Conservation (phyloP, 2,797 vertebrate genomes). For the Rhodeus uyekii region DNA sequence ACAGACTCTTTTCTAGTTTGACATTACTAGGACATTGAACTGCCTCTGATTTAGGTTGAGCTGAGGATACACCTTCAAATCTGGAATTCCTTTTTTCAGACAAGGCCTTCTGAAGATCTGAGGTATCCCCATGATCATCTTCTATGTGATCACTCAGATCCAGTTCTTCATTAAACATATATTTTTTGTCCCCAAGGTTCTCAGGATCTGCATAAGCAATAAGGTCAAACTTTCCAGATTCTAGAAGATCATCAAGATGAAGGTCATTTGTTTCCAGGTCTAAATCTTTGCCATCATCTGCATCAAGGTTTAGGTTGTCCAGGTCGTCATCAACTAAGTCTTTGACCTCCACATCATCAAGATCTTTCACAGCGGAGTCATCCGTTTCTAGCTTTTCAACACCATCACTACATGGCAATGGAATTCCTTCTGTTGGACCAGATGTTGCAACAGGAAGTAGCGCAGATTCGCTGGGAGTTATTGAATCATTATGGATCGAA, state of each 20-base stretch:
- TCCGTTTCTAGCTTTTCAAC: slow-evolving; percentile 90
- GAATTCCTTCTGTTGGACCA: slow-evolving; percentile 64
- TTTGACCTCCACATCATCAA: slow-evolving; percentile 96
- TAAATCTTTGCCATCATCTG: slow-evolving; percentile 91
- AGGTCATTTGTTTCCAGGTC: slow-evolving; percentile 94
- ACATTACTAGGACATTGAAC: slow-evolving; percentile 68
- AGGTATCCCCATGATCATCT: slow-evolving; percentile 76
- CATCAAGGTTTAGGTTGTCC: slow-evolving; percentile 92
- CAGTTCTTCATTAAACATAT: slow-evolving; percentile 94
- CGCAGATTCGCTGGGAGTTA: slow-evolving; percentile 64
- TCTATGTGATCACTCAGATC: slow-evolving; percentile 87
- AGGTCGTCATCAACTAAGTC: slow-evolving; percentile 93
- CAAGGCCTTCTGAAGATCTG: slow-evolving; percentile 65
- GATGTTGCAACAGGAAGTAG: slow-evolving; percentile 53
- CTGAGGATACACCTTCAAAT: slow-evolving; percentile 44
- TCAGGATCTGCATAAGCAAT: slow-evolving; percentile 97
- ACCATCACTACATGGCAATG: slow-evolving; percentile 67
- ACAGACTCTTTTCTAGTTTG: slow-evolving; percentile 71
- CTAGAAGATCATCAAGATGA: slow-evolving; percentile 92
- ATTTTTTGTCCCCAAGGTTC: slow-evolving; percentile 93
- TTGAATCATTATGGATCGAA: slow-evolving; percentile 64
- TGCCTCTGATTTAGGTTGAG: slow-evolving; percentile 68
- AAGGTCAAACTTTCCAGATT: slow-evolving; percentile 94
- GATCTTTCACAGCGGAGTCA: slow-evolving; percentile 92
- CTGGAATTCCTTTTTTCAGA: slow-evolving; percentile 54